Evolutionary conservation across 2,888 invertebrate species (phyloP).

Genomic region (Acanthosoma haemorrhoidale): DNA sequence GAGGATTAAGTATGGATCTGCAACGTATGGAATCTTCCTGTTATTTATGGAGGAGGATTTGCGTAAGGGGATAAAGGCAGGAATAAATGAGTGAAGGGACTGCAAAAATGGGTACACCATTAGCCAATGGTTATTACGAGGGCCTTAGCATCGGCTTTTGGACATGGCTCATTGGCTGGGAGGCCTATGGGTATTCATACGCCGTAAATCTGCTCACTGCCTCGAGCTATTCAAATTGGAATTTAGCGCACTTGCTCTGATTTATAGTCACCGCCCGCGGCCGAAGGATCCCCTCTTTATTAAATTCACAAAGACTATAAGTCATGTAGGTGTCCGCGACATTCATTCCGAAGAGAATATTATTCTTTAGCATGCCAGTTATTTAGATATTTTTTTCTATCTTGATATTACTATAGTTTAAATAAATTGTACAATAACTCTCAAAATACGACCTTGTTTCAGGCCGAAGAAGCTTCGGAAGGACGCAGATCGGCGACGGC

Average conservation of each 20-base stretch:
- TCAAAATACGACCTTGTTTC: constrained; percentile 24
- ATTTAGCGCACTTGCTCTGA: too few relatives aligned
- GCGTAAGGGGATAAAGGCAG: background rate
- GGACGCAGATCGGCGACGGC: constrained; percentile 75
- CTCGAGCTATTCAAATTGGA: background rate
- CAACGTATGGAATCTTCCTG: too few relatives aligned
- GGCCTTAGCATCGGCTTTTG: background rate
- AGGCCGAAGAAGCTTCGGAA: constrained; percentile 79
- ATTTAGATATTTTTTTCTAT: background rate
- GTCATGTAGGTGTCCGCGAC: too few relatives aligned
- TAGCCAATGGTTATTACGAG: too few relatives aligned
- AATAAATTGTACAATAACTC: background rate
- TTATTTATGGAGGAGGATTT: too few relatives aligned
- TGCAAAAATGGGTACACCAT: background rate
- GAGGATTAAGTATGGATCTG: too few relatives aligned
- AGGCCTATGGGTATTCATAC: background rate
- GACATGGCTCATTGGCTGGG: background rate
- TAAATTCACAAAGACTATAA: too few relatives aligned
- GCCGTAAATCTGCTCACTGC: background rate
- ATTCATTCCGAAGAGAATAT: too few relatives aligned
- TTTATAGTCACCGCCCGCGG: too few relatives aligned
- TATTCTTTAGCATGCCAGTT: too few relatives aligned
- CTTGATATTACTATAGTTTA: background rate
- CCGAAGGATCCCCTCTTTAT: too few relatives aligned
- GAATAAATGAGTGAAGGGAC: background rate